phyloP scores from a whole-genome alignment of 2,888 invertebrate genomes.

The Drosophila kambysellisi region DNA sequence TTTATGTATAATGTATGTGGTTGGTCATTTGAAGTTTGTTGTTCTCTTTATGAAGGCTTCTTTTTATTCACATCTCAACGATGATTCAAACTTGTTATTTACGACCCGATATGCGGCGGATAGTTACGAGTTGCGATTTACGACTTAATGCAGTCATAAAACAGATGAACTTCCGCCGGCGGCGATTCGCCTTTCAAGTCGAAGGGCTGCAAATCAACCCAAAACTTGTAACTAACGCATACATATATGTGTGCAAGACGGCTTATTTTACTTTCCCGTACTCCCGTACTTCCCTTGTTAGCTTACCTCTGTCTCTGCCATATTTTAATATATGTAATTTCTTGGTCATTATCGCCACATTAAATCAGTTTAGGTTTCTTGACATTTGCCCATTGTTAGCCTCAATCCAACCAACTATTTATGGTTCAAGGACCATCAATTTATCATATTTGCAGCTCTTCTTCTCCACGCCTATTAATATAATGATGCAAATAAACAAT shows the following conservation, averaged over 20 bases:
- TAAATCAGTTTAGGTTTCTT: constrained; percentile 37
- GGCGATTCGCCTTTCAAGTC: neutral
- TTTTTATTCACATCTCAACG: constrained; percentile 5
- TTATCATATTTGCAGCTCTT: constrained; percentile 59
- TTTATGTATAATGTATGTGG: neutral
- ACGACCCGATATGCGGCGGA: constrained; percentile 22
- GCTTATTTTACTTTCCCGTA: neutral
- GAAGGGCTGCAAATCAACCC: constrained; percentile 24
- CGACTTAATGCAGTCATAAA: constrained; percentile 32
- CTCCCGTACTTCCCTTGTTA: neutral
- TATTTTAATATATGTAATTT: constrained; percentile 37
- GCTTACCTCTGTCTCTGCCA: constrained; percentile 14
- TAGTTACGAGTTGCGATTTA: constrained; percentile 33
- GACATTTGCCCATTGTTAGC: constrained; percentile 27
- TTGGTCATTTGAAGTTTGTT: constrained; percentile 1
- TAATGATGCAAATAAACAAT: constrained; percentile 70
- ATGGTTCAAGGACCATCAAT: constrained; percentile 54
- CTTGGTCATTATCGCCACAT: constrained; percentile 37
- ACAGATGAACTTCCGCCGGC: constrained; percentile 11
- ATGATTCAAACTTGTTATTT: constrained; percentile 25
- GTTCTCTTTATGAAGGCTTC: constrained; percentile 5
- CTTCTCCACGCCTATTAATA: constrained; percentile 36
- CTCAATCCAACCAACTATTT: constrained; percentile 28
- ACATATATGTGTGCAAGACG: constrained; percentile 26
- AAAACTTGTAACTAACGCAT: constrained; percentile 16